These are phyloP conservation scores for Mandrillus leucophaeus DNA, from an alignment of 2,113 vertebrate genomes.

Conservation along the genomic window DNA sequence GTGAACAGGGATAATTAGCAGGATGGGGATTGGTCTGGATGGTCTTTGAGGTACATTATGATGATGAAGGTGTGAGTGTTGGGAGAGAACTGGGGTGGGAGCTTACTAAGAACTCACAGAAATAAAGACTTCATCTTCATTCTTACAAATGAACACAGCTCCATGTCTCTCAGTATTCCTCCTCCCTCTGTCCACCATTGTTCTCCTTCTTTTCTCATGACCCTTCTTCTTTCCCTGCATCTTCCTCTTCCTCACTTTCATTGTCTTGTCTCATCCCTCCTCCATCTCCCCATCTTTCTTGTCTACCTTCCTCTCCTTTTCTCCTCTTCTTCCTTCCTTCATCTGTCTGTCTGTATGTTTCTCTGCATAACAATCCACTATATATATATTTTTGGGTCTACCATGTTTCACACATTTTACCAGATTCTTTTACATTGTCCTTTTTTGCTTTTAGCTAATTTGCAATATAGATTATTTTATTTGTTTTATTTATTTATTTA, in stretches of 20 bases:
- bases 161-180: not conserved
- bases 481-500: too few species aligned
- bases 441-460: not conserved
- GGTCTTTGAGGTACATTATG: not conserved
- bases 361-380: not conserved
- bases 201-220: not conserved
- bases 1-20: not conserved
- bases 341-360: not conserved
- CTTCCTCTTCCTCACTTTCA: not conserved
- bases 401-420: not conserved
- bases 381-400: not conserved
- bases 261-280: not conserved
- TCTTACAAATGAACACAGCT: not conserved
- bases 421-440: not conserved
- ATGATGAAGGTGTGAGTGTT: not conserved
- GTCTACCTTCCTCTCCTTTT: not conserved
- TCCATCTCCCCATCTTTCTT: not conserved
- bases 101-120: not conserved
- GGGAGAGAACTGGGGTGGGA: not conserved
- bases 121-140: not conserved
- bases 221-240: not conserved
- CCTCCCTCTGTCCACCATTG: not conserved
- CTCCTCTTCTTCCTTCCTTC: not conserved
- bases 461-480: not conserved
- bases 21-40: not conserved